Percentiles rank a stretch among this genome's conserved stretches.
phyloP scores from a whole-genome alignment of 2,113 vertebrate genomes.

The Neotoma lepida region DNA sequence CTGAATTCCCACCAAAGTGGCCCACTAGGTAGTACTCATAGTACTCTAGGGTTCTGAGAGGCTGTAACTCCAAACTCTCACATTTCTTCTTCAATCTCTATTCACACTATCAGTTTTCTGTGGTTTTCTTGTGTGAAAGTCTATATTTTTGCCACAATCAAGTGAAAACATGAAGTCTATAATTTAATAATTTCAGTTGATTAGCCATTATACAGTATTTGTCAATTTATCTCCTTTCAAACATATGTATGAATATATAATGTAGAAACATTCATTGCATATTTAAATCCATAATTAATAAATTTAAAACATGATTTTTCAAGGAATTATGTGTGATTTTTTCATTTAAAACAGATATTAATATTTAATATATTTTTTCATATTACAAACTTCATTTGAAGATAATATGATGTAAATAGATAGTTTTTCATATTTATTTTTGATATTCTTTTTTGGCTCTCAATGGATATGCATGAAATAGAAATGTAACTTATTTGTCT shows the following conservation, averaged over 20 bases:
- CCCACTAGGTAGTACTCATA: fast-evolving
- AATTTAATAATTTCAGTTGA: background rate
- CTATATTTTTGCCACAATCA: background rate
- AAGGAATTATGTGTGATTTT: background rate
- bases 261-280: background rate
- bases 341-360: background rate
- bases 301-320: background rate
- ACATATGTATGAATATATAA: no score
- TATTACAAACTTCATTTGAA: background rate
- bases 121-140: background rate
- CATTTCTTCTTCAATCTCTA: background rate
- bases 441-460: background rate
- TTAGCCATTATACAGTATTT: background rate
- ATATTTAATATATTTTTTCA: background rate
- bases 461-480: background rate
- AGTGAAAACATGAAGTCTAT: background rate
- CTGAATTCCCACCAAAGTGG: background rate
- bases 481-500: background rate
- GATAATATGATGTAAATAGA: background rate
- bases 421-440: background rate
- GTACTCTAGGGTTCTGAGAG: no score
- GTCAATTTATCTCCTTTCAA: background rate
- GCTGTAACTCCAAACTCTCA: background rate
- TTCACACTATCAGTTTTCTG: background rate
- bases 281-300: background rate